A percentile compares a stretch with the other conserved stretches of the same genome.
Conservation (phyloP, 2,888 invertebrate species). For the Cartodere bifasciata region DNA sequence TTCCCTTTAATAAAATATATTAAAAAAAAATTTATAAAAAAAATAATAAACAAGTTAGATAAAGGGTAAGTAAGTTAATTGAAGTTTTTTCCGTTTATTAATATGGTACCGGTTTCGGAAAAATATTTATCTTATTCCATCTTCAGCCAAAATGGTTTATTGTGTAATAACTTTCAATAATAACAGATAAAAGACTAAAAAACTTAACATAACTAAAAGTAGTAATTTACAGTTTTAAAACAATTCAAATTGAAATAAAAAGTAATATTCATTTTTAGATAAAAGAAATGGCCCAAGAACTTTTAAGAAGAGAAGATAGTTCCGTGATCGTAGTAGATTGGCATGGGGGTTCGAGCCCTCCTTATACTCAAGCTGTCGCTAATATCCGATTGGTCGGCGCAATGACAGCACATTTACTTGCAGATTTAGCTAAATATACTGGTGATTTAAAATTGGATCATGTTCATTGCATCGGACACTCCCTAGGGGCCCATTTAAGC, state of each 20-base stretch:
- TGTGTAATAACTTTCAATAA: too few relatives aligned
- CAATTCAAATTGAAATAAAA: constrained; percentile 1
- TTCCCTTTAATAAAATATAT: too few relatives aligned
- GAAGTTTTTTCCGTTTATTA: too few relatives aligned
- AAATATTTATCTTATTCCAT: too few relatives aligned
- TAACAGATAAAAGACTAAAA: too few relatives aligned
- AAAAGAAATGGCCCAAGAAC: constrained; percentile 54
- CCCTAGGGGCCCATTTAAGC: constrained; percentile 71
- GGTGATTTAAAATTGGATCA: constrained; percentile 42
- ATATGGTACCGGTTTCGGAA: too few relatives aligned
- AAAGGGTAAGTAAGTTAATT: too few relatives aligned
- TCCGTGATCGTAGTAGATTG: constrained; percentile 76
- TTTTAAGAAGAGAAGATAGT: constrained; percentile 57
- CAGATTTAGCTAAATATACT: constrained; percentile 34
- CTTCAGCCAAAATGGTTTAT: too few relatives aligned
- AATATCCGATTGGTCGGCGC: constrained; percentile 79
- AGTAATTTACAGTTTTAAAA: too few relatives aligned
- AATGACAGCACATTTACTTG: constrained; percentile 62
- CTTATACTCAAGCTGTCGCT: constrained; percentile 85
- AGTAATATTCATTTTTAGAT: constrained; percentile 35
- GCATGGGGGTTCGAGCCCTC: constrained; percentile 75
- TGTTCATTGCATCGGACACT: constrained; percentile 78
- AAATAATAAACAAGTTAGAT: too few relatives aligned
- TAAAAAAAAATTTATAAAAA: too few relatives aligned
- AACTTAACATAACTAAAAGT: too few relatives aligned